Evolutionary conservation across 2,888 invertebrate genomes (phyloP).

Genomic region (Phortica okadai): DNA sequence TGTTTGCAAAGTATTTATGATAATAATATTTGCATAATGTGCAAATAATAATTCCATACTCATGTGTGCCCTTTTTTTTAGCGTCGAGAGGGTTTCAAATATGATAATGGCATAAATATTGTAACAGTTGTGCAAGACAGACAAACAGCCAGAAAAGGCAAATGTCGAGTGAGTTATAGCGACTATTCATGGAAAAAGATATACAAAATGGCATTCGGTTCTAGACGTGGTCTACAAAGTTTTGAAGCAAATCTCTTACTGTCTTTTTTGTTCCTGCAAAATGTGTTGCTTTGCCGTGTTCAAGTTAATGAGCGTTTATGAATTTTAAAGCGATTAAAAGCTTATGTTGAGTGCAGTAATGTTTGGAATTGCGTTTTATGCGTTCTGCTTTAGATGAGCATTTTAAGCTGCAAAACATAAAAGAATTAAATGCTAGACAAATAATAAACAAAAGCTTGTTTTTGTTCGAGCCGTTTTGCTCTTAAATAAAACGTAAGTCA

Average conservation of each 20-base stretch:
- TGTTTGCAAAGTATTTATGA: constrained; percentile 61
- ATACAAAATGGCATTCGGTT: not conserved
- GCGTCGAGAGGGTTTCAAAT: constrained; percentile 3
- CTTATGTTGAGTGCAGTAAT: constrained; percentile 1
- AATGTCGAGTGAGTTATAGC: constrained; percentile 8
- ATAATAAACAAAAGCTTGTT: not conserved
- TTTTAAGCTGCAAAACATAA: not conserved
- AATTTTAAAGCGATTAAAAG: constrained; percentile 16
- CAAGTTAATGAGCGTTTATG: constrained; percentile 19
- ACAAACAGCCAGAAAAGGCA: constrained; percentile 17
- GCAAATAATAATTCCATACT: constrained; percentile 60
- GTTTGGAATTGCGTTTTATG: not conserved
- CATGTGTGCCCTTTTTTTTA: constrained; percentile 1
- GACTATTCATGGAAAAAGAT: not conserved
- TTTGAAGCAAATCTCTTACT: not conserved
- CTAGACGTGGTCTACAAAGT: constrained; percentile 21
- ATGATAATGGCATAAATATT: constrained; percentile 60
- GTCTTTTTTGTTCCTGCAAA: too few species aligned
- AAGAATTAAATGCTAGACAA: not conserved
- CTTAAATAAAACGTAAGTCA: not conserved
- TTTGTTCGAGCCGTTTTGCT: not conserved
- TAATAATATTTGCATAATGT: constrained; percentile 69
- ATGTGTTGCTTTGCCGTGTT: too few species aligned
- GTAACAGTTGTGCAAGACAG: constrained; percentile 66
- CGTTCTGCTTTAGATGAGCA: not conserved